phyloP scores from a whole-genome alignment of 2,797 vertebrate species.

The Meda fulgida region DNA sequence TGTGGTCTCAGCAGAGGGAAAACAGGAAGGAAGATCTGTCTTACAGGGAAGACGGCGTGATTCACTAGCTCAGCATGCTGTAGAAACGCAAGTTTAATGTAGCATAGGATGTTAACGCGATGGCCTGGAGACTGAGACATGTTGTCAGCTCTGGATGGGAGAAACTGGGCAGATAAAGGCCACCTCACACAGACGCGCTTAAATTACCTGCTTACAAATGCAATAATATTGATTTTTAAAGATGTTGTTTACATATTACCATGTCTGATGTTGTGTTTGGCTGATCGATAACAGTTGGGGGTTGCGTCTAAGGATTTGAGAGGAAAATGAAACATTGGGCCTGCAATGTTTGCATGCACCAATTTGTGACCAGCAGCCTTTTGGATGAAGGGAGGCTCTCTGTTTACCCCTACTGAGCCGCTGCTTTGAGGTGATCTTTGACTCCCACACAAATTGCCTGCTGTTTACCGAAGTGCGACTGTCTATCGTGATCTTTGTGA shows the following conservation, averaged over 20 bases:
- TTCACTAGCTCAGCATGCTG: slow-evolving; percentile 38
- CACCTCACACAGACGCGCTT: slow-evolving; percentile 8
- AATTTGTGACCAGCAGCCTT: slow-evolving; percentile 27
- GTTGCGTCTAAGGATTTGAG: slow-evolving; percentile 34
- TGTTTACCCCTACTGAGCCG: not conserved
- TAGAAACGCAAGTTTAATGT: slow-evolving; percentile 44
- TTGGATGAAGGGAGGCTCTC: slow-evolving; percentile 38
- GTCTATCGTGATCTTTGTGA: slow-evolving; percentile 39
- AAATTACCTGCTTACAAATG: slow-evolving; percentile 45
- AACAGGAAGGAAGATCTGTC: slow-evolving; percentile 19
- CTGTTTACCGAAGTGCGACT: slow-evolving; percentile 44
- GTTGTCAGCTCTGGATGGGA: slow-evolving; percentile 40
- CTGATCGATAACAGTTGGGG: slow-evolving; percentile 31
- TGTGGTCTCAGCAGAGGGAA: slow-evolving; percentile 28
- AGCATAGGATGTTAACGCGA: slow-evolving; percentile 39
- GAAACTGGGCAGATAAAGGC: slow-evolving; percentile 42
- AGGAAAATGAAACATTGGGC: slow-evolving; percentile 12
- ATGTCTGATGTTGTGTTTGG: slow-evolving; percentile 22
- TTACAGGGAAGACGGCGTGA: slow-evolving; percentile 32
- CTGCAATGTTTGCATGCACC: slow-evolving; percentile 43
- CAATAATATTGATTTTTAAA: slow-evolving; percentile 34
- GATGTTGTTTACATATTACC: slow-evolving; percentile 30
- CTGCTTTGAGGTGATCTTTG: slow-evolving; percentile 47
- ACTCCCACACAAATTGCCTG: slow-evolving; percentile 53
- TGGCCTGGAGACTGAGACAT: slow-evolving; percentile 40